Evolutionary conservation across 2,113 vertebrate genomes (phyloP).

Genomic region (Addax nasomaculatus): DNA sequence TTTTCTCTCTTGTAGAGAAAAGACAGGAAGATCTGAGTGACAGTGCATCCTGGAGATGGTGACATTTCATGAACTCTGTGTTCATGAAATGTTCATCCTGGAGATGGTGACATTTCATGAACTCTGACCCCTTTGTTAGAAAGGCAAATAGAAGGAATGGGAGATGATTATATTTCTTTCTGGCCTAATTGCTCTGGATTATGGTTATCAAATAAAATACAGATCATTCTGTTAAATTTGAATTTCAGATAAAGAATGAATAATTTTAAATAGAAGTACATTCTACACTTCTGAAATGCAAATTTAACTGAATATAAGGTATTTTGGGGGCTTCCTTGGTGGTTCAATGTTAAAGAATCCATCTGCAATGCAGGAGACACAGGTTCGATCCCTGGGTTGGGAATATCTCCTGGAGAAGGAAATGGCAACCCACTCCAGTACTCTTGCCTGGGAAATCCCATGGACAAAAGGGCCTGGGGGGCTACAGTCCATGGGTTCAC

Average conservation of each 20-base stretch:
- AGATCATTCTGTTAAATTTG: not conserved
- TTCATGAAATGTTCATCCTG: not conserved
- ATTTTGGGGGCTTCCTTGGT: not conserved
- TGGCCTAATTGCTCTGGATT: not conserved
- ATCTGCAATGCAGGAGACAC: not conserved
- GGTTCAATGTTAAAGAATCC: not conserved
- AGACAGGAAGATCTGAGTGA: not conserved
- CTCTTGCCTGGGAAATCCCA: not conserved
- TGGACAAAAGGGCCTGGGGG: not conserved
- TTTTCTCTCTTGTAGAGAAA: not conserved
- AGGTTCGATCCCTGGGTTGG: not conserved
- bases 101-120: not conserved
- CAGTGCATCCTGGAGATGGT: not conserved
- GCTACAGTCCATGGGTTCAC: not conserved
- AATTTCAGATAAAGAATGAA: constrained; percentile 3
- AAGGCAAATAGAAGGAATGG: not conserved
- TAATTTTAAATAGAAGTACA: not conserved
- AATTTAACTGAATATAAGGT: not conserved
- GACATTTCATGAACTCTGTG: not conserved
- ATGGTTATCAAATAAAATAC: not conserved
- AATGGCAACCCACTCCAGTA: not conserved
- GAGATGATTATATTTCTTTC: not conserved
- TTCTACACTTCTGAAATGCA: not conserved
- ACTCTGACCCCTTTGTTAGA: not conserved
- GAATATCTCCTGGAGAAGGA: not conserved